Evolutionary conservation across 2,113 vertebrate genomes (phyloP).

Genomic region (Apodemus speciosus): DNA sequence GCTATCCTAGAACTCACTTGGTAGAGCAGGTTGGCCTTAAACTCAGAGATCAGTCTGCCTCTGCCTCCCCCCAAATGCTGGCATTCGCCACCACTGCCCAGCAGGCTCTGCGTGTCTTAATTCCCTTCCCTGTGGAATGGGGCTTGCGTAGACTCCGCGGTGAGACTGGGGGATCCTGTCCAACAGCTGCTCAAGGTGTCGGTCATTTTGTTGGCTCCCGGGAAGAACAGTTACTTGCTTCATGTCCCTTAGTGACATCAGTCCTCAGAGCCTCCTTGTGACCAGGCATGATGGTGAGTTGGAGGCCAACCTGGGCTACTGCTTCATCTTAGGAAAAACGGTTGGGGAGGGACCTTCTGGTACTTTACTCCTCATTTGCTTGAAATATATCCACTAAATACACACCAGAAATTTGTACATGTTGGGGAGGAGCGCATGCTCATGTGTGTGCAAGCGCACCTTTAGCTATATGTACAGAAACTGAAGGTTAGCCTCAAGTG

Average conservation of each 20-base stretch:
- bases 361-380: neutral
- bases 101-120: neutral
- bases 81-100: neutral
- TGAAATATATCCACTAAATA: neutral
- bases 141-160: neutral
- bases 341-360: neutral
- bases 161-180: neutral
- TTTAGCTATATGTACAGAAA: neutral
- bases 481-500: neutral
- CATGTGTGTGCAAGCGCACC: too few relatives aligned
- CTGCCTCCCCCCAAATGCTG: neutral
- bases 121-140: neutral
- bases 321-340: neutral
- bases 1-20: too few relatives aligned
- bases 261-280: neutral
- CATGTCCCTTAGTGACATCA: neutral
- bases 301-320: neutral
- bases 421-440: too few relatives aligned
- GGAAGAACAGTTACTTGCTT: neutral
- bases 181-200: neutral
- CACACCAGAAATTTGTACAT: neutral
- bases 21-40: too few relatives aligned
- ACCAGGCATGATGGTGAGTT: neutral
- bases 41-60: neutral
- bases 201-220: neutral